These are phyloP conservation scores for Agrypnus murinus DNA, from an alignment of 2,888 invertebrate species.

Conservation along the genomic window DNA sequence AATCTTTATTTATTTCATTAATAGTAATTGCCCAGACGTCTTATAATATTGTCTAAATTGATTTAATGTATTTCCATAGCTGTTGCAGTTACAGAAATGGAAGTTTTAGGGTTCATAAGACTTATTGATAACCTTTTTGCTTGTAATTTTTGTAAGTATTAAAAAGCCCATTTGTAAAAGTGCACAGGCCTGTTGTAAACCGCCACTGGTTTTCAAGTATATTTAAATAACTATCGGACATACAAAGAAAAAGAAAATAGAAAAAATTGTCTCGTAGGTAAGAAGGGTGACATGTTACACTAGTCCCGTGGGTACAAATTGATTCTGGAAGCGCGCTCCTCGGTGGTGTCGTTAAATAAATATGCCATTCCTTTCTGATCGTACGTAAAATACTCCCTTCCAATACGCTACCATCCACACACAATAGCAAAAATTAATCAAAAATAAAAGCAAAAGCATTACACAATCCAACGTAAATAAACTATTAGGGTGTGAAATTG, in stretches of 20 bases:
- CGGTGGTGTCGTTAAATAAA: constrained; percentile 58
- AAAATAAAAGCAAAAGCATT: constrained; percentile 23
- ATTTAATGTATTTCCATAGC: no score
- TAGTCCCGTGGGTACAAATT: constrained; percentile 60
- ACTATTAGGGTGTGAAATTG: constrained; percentile 20
- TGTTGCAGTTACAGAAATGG: no score
- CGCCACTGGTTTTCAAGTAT: constrained; percentile 39
- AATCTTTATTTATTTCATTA: no score
- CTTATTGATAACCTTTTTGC: no score
- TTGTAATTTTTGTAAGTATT: no score
- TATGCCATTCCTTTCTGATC: constrained; percentile 52
- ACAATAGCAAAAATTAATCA: constrained; percentile 32
- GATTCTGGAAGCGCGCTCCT: constrained; percentile 60
- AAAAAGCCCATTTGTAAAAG: no score
- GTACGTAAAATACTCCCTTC: constrained; percentile 14
- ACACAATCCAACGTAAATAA: not conserved
- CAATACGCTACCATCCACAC: no score
- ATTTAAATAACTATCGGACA: constrained; percentile 40
- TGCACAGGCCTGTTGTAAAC: no score
- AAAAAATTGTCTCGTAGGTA: constrained; percentile 51
- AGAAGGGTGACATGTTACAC: constrained; percentile 57
- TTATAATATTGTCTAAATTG: no score
- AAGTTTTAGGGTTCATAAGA: no score
- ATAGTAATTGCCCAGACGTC: no score
- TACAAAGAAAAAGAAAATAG: constrained; percentile 33